Base-by-base conservation (phyloP, 2,888 invertebrate genomes). In the Campoletis raptor region DNA sequence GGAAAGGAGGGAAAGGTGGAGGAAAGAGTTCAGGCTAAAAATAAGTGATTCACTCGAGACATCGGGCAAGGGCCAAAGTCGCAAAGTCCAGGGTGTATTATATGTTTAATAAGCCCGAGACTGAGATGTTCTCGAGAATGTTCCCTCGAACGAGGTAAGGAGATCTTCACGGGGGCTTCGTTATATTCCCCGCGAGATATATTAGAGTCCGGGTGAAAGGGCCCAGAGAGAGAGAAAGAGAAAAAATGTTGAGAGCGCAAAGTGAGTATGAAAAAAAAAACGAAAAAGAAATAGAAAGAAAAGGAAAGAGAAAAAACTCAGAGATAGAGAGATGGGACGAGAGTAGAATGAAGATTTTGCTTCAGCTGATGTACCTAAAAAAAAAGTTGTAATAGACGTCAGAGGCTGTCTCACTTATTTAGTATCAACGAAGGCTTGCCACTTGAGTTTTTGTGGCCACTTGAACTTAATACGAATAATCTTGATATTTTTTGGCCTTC, bases 401-500 rank as follows among this genome's bases (percentile, higher is more conserved):
- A 18, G 64, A n/a, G 36, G 67, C 45, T 74, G 80, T 73, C 76
- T 78, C 80, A 74, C 69, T 83, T 85, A 70, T 83, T 80, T 83
- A 76, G 80, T 73, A 80, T 81, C 83, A 81, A 78, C 48, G 81
- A 72, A 67, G 54, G 24, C 24, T 54, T 52, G 66, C 77, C 72
- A 42, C 85, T 85, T 48, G 81, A 73, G 61, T 78, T 82, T 85
- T 73, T 74, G 85, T 48, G 42, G 74, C 79, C 52, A 42, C 78
- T 82, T 78, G 54, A 61, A 69, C 82, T 78, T 80, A 80, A 83
- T 73, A 72, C 64, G 77, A 54, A 77, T 85, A 64, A 85, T 82
- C 70, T 85, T 57, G 37, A 82, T 74, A 79, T 79, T 79, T 61
- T 61, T 74, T 37, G 57, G n/a, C 61, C 12, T 36, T 45, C 42